Percentiles rank a stretch among this genome's conserved stretches.
phyloP scores from a whole-genome alignment of 2,797 vertebrate genomes.

The Crocodylus rhombifer region DNA sequence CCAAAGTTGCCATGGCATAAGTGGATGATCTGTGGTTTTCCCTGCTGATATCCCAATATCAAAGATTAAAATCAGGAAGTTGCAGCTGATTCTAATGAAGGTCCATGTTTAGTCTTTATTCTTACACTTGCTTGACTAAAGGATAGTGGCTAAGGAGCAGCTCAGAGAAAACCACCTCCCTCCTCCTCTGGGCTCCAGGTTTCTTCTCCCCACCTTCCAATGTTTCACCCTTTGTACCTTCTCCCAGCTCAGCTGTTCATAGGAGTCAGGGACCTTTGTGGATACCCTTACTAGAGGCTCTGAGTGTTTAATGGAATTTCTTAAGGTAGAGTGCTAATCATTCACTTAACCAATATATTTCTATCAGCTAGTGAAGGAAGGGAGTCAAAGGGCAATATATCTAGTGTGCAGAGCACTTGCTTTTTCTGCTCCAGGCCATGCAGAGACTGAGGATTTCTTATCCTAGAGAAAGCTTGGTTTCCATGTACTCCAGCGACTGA shows the following conservation, averaged over 20 bases:
- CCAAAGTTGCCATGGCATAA: constrained; percentile 51
- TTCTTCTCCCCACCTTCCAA: not conserved
- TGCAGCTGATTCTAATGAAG: constrained; percentile 10
- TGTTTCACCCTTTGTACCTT: not conserved
- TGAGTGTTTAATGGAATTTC: constrained; percentile 72
- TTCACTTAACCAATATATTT: constrained; percentile 76
- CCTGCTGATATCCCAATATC: not conserved
- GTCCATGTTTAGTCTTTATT: not conserved
- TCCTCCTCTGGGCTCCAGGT: not conserved
- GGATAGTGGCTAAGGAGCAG: not conserved
- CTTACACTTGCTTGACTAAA: not conserved
- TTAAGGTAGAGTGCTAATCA: constrained; percentile 74
- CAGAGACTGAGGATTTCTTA: constrained; percentile 73
- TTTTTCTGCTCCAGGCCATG: constrained; percentile 69
- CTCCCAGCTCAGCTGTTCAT: not conserved
- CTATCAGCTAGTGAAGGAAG: constrained; percentile 69
- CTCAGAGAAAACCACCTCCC: not conserved
- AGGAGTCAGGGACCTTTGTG: constrained; percentile 9
- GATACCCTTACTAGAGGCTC: constrained; percentile 57
- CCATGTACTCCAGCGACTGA: constrained; percentile 49
- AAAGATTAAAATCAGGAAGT: not conserved
- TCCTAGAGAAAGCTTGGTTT: constrained; percentile 66
- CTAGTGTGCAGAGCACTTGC: constrained; percentile 58
- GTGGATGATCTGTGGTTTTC: constrained; percentile 32
- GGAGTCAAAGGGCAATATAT: constrained; percentile 79